Evolutionary conservation across 2,113 vertebrate genomes (phyloP).

Genomic region (Amphiprion ocellaris): DNA sequence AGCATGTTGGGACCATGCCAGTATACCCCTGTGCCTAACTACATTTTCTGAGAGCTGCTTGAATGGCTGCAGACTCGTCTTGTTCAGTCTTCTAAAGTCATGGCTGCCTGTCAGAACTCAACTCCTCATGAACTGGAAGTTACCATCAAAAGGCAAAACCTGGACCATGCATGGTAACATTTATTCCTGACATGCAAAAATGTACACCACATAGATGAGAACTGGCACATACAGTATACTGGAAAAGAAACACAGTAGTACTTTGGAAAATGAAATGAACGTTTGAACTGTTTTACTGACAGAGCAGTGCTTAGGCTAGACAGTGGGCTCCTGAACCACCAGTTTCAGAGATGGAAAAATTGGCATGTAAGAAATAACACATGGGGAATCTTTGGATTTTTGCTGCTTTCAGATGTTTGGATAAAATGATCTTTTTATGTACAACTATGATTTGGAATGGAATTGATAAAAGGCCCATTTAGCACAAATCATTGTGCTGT

Average conservation of each 20-base stretch:
- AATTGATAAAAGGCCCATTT: constrained; percentile 24
- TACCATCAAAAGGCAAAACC: constrained; percentile 42
- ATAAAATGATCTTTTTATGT: constrained; percentile 36
- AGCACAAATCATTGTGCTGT: constrained; percentile 16
- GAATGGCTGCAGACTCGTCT: too few relatives aligned
- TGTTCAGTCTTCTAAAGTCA: neutral
- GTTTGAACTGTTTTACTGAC: constrained; percentile 63
- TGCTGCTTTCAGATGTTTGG: constrained; percentile 60
- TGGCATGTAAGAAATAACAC: neutral
- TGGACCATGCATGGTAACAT: constrained; percentile 88
- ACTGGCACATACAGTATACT: constrained; percentile 73
- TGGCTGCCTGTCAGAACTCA: neutral
- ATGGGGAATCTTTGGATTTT: constrained; percentile 67
- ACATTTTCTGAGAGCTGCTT: too few relatives aligned
- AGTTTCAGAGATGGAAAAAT: constrained; percentile 4
- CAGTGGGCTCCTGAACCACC: constrained; percentile 14
- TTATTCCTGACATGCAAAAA: constrained; percentile 95
- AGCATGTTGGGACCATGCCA: too few relatives aligned
- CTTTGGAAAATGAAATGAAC: constrained; percentile 37
- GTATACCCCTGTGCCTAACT: too few relatives aligned
- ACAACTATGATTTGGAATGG: constrained; percentile 32
- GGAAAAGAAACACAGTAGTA: constrained; percentile 50
- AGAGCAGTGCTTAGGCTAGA: constrained; percentile 35
- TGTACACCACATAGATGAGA: constrained; percentile 87
- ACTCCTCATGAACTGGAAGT: neutral